phyloP scores from a whole-genome alignment of 2,113 vertebrate species.

The Monopterus albus region DNA sequence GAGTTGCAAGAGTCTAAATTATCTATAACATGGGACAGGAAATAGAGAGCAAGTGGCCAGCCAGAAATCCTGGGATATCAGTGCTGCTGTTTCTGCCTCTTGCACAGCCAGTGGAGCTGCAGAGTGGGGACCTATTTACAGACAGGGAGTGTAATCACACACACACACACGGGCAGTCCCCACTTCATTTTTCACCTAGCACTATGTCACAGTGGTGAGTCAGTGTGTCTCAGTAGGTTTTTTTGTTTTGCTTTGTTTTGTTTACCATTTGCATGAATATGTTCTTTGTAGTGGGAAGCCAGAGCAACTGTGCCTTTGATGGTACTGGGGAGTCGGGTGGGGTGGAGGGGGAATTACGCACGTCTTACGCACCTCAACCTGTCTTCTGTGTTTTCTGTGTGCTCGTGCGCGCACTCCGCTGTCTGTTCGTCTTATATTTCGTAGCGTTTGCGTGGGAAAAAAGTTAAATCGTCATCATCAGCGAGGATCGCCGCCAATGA shows the following conservation, averaged over 20 bases:
- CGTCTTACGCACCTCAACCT: slow-evolving; percentile 72
- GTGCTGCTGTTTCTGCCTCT: slow-evolving; percentile 60
- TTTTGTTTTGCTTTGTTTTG: neutral
- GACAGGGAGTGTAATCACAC: slow-evolving; percentile 51
- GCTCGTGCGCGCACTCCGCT: slow-evolving; percentile 39
- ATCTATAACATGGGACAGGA: slow-evolving; percentile 73
- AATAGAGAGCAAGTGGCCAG: slow-evolving; percentile 51
- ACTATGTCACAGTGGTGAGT: slow-evolving; percentile 55
- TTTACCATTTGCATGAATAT: slow-evolving; percentile 59
- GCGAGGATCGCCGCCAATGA: slow-evolving; percentile 26
- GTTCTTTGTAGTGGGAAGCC: slow-evolving; percentile 51
- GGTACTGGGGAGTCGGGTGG: slow-evolving; percentile 21
- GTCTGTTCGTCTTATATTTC: slow-evolving; percentile 21
- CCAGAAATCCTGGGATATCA: slow-evolving; percentile 58
- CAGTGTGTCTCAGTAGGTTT: slow-evolving; percentile 45
- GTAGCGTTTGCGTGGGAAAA: slow-evolving; percentile 14
- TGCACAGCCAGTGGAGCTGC: slow-evolving; percentile 61
- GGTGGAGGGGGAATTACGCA: slow-evolving; percentile 64
- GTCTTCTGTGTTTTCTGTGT: slow-evolving; percentile 61
- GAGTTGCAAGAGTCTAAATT: slow-evolving; percentile 71
- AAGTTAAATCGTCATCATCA: slow-evolving; percentile 52
- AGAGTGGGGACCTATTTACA: slow-evolving; percentile 68
- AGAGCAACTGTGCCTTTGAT: slow-evolving; percentile 59
- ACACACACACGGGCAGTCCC: slow-evolving; percentile 23
- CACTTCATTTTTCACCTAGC: slow-evolving; percentile 58